These are phyloP conservation scores for Coleophora flavipennella DNA, from an alignment of 2,888 invertebrate species.

Conservation along the genomic window DNA sequence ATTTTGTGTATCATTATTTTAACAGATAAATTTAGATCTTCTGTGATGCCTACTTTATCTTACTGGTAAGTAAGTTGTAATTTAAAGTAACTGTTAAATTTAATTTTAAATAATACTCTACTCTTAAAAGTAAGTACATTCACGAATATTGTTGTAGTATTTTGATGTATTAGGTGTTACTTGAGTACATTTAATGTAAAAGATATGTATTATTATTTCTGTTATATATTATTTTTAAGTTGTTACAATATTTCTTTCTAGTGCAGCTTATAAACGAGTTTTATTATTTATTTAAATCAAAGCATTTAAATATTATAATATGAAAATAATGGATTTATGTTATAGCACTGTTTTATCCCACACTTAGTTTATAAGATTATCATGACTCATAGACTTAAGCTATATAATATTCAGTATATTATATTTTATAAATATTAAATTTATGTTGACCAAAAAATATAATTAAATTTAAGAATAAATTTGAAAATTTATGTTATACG, in stretches of 20 bases:
- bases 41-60: slow-evolving; percentile 59
- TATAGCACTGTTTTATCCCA: slow-evolving; percentile 51
- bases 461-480: slow-evolving; percentile 28
- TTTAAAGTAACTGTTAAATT: slow-evolving; percentile 16
- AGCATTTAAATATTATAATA: slow-evolving; percentile 44
- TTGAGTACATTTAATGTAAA: background rate
- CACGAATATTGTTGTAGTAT: background rate
- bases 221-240: slow-evolving; percentile 11
- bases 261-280: background rate
- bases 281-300: slow-evolving; percentile 21
- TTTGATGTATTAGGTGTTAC: background rate
- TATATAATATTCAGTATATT: slow-evolving; percentile 23
- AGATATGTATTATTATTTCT: background rate
- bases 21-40: slow-evolving; percentile 32
- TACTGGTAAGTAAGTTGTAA: slow-evolving; percentile 24
- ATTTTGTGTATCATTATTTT: no score
- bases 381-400: slow-evolving; percentile 9
- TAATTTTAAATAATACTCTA: slow-evolving; percentile 6
- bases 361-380: slow-evolving; percentile 31
- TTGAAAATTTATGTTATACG: slow-evolving; percentile 29
- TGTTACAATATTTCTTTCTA: slow-evolving; percentile 10
- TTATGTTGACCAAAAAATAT: slow-evolving; percentile 29
- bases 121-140: slow-evolving; percentile 4
- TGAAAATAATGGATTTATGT: slow-evolving; percentile 19
- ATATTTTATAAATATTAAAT: slow-evolving; percentile 9